Evolutionary conservation across 2,797 vertebrate species (phyloP), one percentile per base, ranked within the genome.

Genomic region (Peromyscus attwateri): DNA sequence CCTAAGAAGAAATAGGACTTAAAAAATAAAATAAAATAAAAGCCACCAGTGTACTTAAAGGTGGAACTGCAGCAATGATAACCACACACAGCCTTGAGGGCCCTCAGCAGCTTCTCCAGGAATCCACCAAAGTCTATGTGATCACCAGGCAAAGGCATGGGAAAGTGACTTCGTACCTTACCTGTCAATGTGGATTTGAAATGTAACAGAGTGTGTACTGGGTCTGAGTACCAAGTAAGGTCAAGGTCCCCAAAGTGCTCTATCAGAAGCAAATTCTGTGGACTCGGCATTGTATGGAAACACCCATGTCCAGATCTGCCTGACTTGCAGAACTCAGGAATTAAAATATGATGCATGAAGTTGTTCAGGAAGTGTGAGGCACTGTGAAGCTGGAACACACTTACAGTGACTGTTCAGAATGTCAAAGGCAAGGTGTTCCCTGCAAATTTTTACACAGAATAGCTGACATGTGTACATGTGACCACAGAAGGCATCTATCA

Each of bases 351-450:
- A 77, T 46, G 37, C 11, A 46, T 14, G 12, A 64, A 68, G 92
- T 57, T 55, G 27, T 77, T 92, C 43, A 12, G 57, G 23, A 93
- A 75, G 9, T 40, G n/a, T 34, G 89, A 95, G 85, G 62, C 34
- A 3, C 14, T 62, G 31, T 82, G 66, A 70, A 88, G 92, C 34
- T 34, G 0, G 2, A 27, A 40, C 6, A 29, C 6, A 62, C 66
- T 79, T 64, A 82, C 76, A 88, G 29, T 16, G 90, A 68, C 13
- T 0, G 60, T 55, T 55, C 25, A 27, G 52, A 73, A 83, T n/a
- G 70, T 3, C 3, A 7, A 80, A 46, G 11, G 37, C 8, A 91
- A 94, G 37, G 13, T 0, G 8, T 43, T 88, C 75, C 91, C 49
- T 64, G 75, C n/a, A 76, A 55, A 71, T 85, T 34, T 87, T 83